phyloP scores from a whole-genome alignment of 2,888 invertebrate species.

The Cecidostiba fungosa region DNA sequence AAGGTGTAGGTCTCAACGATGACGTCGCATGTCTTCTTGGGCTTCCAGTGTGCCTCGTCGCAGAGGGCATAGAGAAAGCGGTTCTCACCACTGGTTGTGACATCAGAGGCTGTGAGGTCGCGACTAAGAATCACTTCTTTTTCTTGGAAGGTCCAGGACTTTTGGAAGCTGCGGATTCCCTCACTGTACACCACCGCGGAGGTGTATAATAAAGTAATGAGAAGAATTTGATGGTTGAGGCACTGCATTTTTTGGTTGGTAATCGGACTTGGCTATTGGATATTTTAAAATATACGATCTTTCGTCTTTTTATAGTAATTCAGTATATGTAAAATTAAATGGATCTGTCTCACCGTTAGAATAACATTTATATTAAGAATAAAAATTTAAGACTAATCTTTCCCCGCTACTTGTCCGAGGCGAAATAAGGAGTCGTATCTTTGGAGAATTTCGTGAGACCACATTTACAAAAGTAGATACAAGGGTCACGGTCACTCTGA shows the following conservation, averaged over 20 bases:
- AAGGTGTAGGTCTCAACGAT: conserved; percentile 17
- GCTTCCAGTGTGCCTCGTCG: conserved; percentile 22
- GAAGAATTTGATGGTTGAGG: background rate
- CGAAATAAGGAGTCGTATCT: background rate
- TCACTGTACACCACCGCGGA: background rate
- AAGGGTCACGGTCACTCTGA: background rate
- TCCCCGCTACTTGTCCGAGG: background rate
- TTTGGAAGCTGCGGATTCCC: conserved; percentile 19
- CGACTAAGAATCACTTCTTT: conserved; percentile 37
- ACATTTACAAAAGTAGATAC: background rate
- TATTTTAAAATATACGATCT: too few species aligned
- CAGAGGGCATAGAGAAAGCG: conserved; percentile 34
- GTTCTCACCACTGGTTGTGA: background rate
- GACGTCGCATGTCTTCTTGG: conserved; percentile 32
- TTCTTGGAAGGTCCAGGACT: conserved; percentile 33
- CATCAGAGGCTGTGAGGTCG: background rate
- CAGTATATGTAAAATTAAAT: too few species aligned
- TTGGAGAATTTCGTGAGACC: background rate
- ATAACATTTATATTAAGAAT: background rate
- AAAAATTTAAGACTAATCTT: background rate
- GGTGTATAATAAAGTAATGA: background rate
- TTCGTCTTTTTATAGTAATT: too few species aligned
- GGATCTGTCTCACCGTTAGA: background rate
- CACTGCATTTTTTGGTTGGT: too few species aligned
- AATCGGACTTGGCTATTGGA: too few species aligned